A percentile compares a stretch with the other conserved stretches of the same genome.
phyloP scores from a whole-genome alignment of 2,888 invertebrate species.

The Carcina quercana region DNA sequence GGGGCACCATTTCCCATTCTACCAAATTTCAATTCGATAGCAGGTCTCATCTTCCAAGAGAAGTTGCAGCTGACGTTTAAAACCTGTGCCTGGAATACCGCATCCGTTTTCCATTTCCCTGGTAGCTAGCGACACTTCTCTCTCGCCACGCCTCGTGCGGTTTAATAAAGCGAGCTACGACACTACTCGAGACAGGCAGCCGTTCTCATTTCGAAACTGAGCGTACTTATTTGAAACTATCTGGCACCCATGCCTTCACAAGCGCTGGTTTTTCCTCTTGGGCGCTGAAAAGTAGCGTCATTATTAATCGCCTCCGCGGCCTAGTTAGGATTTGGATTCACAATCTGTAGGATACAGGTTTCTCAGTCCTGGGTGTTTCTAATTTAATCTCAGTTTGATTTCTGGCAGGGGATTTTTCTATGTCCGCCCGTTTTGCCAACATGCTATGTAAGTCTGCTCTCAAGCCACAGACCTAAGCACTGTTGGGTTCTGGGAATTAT shows the following conservation, averaged over 20 bases:
- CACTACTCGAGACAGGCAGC: constrained; percentile 14
- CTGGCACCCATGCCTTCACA: neutral
- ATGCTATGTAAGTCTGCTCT: too few relatives aligned
- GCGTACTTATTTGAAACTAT: constrained; percentile 4
- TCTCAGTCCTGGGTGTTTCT: too few relatives aligned
- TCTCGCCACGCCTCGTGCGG: constrained; percentile 19
- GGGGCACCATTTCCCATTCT: too few relatives aligned
- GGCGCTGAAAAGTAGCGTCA: neutral
- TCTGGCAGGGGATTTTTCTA: too few relatives aligned
- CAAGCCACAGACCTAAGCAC: too few relatives aligned
- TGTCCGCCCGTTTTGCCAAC: too few relatives aligned
- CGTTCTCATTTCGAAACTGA: constrained; percentile 16
- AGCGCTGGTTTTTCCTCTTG: neutral
- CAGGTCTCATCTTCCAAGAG: too few relatives aligned
- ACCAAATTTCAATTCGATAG: too few relatives aligned
- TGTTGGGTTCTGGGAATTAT: too few relatives aligned
- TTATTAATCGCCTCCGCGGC: neutral
- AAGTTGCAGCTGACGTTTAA: too few relatives aligned
- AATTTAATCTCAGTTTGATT: too few relatives aligned
- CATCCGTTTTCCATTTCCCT: constrained; percentile 9
- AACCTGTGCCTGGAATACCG: too few relatives aligned
- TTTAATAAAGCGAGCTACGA: constrained; percentile 30
- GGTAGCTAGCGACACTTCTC: constrained; percentile 8
- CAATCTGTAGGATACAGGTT: neutral
- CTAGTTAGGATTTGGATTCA: neutral